Base-by-base conservation (phyloP, 2,888 invertebrate genomes). In the Abrostola triplasia region DNA sequence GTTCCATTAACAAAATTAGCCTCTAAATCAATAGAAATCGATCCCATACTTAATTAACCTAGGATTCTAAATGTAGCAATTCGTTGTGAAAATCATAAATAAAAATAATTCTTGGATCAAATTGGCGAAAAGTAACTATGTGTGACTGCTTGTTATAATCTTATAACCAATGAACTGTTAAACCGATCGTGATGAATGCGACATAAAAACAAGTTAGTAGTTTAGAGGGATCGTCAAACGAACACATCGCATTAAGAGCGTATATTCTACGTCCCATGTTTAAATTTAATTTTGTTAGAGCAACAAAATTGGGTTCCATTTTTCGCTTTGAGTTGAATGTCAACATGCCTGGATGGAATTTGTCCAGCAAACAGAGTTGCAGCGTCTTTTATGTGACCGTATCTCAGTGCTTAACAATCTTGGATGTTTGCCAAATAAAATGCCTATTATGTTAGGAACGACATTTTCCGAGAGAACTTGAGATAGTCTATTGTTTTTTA, bases 261-360 rank as follows among this genome's bases (percentile, higher is more conserved):
- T 47, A 66, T 11, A 48, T 40, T 35, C 51, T 48, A 41, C 42
- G 24, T 48, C 51, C 58, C 35, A 42, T 55, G 36, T 38, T 56
- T 58, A 58, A 58, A 44, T 75, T 69, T 70, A 40, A 63, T 67
- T 78, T 70, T 73, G 62, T 75, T 77, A 73, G 65, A 70, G 72
- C 63, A 51, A 47, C 58, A 67, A 77, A 82, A 81, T 73, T 67
- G 79, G 67, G 73, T 81, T 55, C 61, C 72, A 83, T 78, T 83
- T 78, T 80, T 75, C 70, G 77, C 71, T 73, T 73, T 64, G 67
- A 69, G 66, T 77, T 71, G 70, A 77, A 61, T 62, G 84, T 83
- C 81, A 84, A 84, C 80, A 83, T 82, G 80, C 75, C 63, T 74
- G 66, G 75, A 84, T 82, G 58, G 76, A 81, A 86, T 86, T 85